Percentiles rank a stretch among this genome's conserved stretches.
These are phyloP conservation scores for Trissonchulus latispiculum DNA, from an alignment of 2,888 invertebrate genomes.

Conservation along the genomic window DNA sequence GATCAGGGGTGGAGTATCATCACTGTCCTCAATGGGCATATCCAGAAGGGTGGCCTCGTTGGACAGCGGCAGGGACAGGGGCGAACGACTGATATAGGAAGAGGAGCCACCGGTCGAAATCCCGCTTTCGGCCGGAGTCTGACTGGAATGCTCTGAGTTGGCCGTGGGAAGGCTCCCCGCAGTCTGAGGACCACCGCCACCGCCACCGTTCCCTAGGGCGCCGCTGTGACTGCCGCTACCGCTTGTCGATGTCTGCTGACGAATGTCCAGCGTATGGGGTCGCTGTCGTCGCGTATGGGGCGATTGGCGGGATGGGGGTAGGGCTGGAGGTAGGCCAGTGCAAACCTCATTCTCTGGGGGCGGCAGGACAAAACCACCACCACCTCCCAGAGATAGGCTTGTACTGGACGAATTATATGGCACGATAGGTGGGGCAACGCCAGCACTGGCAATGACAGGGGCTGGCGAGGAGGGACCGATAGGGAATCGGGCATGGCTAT, in stretches of 20 bases:
- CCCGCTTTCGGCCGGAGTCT: constrained; percentile 19
- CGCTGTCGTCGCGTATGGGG: not conserved
- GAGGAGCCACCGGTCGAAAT: constrained; percentile 16
- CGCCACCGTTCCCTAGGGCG: not conserved
- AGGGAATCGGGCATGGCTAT: not conserved
- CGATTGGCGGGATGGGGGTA: not conserved
- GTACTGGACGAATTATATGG: no score
- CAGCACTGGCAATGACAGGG: not conserved
- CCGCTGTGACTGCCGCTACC: not conserved
- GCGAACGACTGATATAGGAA: not conserved
- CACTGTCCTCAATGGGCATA: not conserved
- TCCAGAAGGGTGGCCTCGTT: not conserved
- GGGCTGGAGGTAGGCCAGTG: not conserved
- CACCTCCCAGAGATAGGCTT: no score
- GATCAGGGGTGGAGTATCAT: not conserved
- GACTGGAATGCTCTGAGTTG: not conserved
- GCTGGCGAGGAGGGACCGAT: not conserved
- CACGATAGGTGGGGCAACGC: no score
- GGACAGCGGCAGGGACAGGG: not conserved
- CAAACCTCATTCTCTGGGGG: not conserved
- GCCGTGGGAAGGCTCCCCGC: not conserved
- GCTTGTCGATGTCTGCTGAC: no score
- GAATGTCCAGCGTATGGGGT: constrained; percentile 16
- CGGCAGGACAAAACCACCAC: no score
- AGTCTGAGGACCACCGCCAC: not conserved